phyloP scores from a whole-genome alignment of 2,888 invertebrate genomes.

The Dynastes maya region DNA sequence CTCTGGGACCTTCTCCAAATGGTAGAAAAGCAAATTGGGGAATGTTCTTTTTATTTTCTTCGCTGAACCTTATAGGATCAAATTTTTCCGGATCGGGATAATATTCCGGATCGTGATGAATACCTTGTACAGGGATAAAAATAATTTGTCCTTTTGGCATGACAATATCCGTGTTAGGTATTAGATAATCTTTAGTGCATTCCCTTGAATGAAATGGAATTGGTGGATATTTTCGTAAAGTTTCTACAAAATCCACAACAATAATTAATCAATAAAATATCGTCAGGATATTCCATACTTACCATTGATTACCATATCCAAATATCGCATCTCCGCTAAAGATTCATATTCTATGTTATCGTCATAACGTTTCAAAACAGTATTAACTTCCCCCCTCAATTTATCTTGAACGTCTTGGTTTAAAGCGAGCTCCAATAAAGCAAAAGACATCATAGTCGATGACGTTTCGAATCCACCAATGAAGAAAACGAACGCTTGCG shows the following conservation, averaged over 20 bases:
- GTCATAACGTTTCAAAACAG: conserved; percentile 60
- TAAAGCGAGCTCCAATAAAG: conserved; percentile 66
- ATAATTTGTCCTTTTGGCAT: conserved; percentile 32
- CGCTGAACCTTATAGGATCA: conserved; percentile 41
- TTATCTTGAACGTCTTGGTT: conserved; percentile 68
- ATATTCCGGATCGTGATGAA: conserved; percentile 47
- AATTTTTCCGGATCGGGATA: conserved; percentile 48
- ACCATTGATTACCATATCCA: conserved; percentile 69
- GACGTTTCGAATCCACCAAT: conserved; percentile 71
- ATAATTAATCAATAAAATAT: neutral
- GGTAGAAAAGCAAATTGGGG: conserved; percentile 42
- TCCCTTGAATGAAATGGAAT: conserved; percentile 25
- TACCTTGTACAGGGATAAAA: conserved; percentile 37
- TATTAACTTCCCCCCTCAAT: conserved; percentile 66
- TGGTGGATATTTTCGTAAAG: conserved; percentile 47
- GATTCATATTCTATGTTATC: conserved; percentile 68
- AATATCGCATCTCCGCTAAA: conserved; percentile 69
- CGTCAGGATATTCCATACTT: no score
- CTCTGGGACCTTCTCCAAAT: conserved; percentile 49
- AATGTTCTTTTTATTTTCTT: conserved; percentile 39
- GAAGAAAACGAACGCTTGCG: conserved; percentile 68
- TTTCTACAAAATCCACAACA: conserved; percentile 19
- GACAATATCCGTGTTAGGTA: conserved; percentile 25
- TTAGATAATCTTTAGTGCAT: conserved; percentile 41
- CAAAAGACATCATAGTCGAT: conserved; percentile 66